phyloP scores from a whole-genome alignment of 2,113 vertebrate genomes.

The Podarcis muralis region DNA sequence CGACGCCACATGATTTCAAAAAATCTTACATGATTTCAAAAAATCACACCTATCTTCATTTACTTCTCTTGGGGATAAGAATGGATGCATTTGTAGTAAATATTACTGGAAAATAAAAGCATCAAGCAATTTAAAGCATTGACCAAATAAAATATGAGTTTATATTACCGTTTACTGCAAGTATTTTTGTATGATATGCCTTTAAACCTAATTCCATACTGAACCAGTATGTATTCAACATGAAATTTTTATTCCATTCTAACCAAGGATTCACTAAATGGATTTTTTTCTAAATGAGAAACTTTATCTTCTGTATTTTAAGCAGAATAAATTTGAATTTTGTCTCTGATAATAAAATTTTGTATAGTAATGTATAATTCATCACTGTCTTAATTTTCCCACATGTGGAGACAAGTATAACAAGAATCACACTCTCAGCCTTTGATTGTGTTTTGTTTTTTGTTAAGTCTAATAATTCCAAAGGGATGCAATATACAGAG shows the following conservation, averaged over 20 bases:
- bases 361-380: slow-evolving; percentile 74
- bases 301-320: slow-evolving; percentile 77
- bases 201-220: slow-evolving; percentile 62
- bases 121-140: slow-evolving; percentile 54
- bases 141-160: slow-evolving; percentile 62
- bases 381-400: slow-evolving; percentile 78
- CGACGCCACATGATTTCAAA: background rate
- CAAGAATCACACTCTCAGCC: slow-evolving; percentile 60
- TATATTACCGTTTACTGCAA: slow-evolving; percentile 57
- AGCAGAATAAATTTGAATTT: slow-evolving; percentile 77
- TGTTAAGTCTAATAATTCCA: slow-evolving; percentile 54
- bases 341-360: slow-evolving; percentile 80
- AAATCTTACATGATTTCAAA: background rate
- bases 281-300: slow-evolving; percentile 65
- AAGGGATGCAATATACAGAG: slow-evolving; percentile 3
- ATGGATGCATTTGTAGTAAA: slow-evolving; percentile 35
- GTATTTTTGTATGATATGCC: slow-evolving; percentile 61
- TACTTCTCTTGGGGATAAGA: slow-evolving; percentile 52
- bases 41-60: slow-evolving; percentile 36
- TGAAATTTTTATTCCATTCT: slow-evolving; percentile 64
- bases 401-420: slow-evolving; percentile 42
- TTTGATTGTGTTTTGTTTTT: slow-evolving; percentile 62
- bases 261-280: slow-evolving; percentile 59
- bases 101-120: slow-evolving; percentile 36
- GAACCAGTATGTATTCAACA: slow-evolving; percentile 55